Evolutionary conservation across 2,113 vertebrate genomes (phyloP), one percentile per base, ranked within the genome.

Genomic region (Accipiter cooperii): DNA sequence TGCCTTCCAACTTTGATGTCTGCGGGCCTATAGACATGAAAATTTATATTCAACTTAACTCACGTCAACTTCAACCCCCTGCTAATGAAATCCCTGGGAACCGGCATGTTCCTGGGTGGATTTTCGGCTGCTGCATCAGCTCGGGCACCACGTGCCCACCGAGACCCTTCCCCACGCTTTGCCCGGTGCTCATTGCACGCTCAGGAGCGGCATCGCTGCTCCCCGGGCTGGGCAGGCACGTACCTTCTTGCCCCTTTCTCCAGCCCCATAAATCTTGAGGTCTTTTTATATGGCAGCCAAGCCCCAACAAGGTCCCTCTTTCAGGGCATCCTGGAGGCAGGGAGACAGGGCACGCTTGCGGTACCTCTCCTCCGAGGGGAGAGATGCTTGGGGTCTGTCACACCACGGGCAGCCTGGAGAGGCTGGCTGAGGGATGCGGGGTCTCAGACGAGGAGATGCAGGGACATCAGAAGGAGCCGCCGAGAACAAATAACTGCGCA

Each of bases 301-400:
- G n/a, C 40, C 52, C 25, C 46, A 34, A 8, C 10, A 42, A 42
- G 49, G 6, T 9, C 12, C 34, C 34, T 46, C 38, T 61, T 54
- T 4, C 20, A 54, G 46, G 25, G 52, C 38, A 11, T 26, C 29
- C 33, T 5, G 33, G n/a, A 10, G 38, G 46, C 26, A 17, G 14
- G 38, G 55, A 36, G 54, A 13, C 1, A 8, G 42, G 22, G 14
- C 34, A 17, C 2, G 0, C 58, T 28, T 10, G 1, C 6, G 25
- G 52, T 36, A 24, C 44, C 34, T 25, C 52, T 42, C 12, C 19
- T 13, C 8, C 0, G 1, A 65, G 38, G 13, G 8, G 31, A 46
- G 46, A 8, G 74, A 34, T 8, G 15, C 22, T 4, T 5, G 28
- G 47, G n/a, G 47, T 38, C 16, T 38, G 33, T 21, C 20, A 21